Conservation (phyloP, 2,888 invertebrate genomes). For the Schrankia costaestrigalis region DNA sequence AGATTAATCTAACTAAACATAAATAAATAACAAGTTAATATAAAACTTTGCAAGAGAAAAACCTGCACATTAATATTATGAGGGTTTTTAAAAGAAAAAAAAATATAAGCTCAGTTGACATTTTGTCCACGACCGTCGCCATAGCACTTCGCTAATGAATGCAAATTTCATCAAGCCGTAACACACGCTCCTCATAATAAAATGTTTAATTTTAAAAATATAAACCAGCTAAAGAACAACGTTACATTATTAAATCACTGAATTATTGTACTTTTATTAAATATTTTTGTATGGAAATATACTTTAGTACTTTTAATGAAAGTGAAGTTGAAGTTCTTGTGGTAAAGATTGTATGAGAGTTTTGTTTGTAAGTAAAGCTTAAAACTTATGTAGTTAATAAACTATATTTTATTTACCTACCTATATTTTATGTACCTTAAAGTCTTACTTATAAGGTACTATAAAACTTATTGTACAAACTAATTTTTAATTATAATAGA, state of each 20-base stretch:
- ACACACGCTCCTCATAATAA: constrained; percentile 55
- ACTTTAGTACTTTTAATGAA: no score
- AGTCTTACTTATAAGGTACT: no score
- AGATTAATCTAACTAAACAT: constrained; percentile 18
- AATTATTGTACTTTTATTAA: constrained; percentile 28
- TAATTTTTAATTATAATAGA: no score
- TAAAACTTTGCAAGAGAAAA: constrained; percentile 29
- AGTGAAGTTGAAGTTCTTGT: no score
- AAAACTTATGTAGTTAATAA: no score
- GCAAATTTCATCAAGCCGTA: constrained; percentile 67
- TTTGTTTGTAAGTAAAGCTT: no score
- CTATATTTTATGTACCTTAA: no score
- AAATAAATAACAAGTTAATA: constrained; percentile 22
- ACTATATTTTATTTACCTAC: no score
- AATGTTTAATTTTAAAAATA: constrained; percentile 52
- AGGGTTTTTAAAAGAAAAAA: constrained; percentile 24
- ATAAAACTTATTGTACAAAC: no score
- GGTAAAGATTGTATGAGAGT: no score
- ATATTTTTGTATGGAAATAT: constrained; percentile 16
- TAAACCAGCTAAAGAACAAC: constrained; percentile 28
- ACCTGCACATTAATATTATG: constrained; percentile 30
- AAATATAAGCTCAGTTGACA: constrained; percentile 30
- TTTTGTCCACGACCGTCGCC: constrained; percentile 36
- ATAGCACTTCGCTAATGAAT: constrained; percentile 64
- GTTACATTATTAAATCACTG: constrained; percentile 39